phyloP scores from a whole-genome alignment of 2,797 vertebrate species.

The Pipistrellus nathusii region DNA sequence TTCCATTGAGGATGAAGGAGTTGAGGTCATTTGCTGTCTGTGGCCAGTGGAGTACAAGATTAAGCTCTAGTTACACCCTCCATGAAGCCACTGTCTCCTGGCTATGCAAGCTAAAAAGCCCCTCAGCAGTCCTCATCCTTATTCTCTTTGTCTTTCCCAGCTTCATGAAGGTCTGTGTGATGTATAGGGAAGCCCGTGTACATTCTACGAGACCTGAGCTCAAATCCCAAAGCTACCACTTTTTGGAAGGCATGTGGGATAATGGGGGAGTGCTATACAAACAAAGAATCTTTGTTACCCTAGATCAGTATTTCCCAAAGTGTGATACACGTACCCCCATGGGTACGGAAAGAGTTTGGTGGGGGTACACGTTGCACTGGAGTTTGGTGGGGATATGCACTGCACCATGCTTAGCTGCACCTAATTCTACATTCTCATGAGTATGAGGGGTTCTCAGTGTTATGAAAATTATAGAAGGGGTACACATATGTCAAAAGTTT shows the following conservation, averaged over 20 bases:
- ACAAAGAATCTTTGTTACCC: conserved; percentile 9
- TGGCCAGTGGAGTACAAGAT: background rate
- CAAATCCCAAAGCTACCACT: background rate
- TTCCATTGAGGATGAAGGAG: background rate
- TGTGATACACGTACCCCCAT: no score
- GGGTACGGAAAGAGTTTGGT: no score
- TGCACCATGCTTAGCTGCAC: no score
- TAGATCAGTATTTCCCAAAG: background rate
- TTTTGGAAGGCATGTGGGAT: background rate
- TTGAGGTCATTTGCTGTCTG: conserved; percentile 7
- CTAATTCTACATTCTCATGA: no score
- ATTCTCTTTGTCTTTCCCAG: background rate
- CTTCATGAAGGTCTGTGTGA: background rate
- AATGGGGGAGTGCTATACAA: background rate
- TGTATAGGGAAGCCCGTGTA: background rate
- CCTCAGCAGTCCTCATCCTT: background rate
- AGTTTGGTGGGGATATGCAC: no score
- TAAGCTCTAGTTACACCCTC: background rate
- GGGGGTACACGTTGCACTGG: no score
- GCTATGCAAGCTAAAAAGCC: background rate
- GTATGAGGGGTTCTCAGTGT: no score
- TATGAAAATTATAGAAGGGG: no score
- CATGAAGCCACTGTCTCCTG: background rate
- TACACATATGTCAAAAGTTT: no score
- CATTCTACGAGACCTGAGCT: background rate